Conservation (phyloP, 2,888 invertebrate species). For the Torymus texanus region DNA sequence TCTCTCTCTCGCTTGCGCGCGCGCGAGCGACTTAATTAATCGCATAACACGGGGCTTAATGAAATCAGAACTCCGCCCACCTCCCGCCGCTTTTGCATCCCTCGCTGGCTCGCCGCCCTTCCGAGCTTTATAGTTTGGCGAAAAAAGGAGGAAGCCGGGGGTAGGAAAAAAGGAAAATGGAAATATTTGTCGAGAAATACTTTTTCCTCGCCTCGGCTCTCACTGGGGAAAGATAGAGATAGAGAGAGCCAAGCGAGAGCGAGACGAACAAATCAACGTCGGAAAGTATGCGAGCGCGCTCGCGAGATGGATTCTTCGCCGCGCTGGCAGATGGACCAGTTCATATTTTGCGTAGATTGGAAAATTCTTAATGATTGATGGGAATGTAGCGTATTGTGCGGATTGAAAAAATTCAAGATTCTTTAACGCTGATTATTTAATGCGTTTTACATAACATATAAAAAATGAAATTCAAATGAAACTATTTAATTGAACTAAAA, state of each 20-base stretch:
- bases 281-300: neutral
- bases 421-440: no score
- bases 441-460: no score
- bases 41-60: conserved; percentile 75
- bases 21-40: conserved; percentile 73
- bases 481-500: no score
- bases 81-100: conserved; percentile 40
- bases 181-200: conserved; percentile 72
- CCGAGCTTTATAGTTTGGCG: conserved; percentile 48
- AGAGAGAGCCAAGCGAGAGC: neutral
- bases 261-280: conserved; percentile 9
- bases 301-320: conserved; percentile 3
- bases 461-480: neutral
- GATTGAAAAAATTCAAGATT: no score
- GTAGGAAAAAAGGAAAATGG: conserved; percentile 62
- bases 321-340: neutral
- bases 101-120: neutral
- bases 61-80: conserved; percentile 73
- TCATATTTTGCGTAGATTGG: conserved; percentile 19
- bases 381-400: no score
- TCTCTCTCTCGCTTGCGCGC: conserved; percentile 5
- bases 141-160: neutral
- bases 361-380: conserved; percentile 18
- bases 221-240: no score
- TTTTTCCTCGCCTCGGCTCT: conserved; percentile 61